phyloP scores from a whole-genome alignment of 1,140 invertebrate genomes.

The Drosophila malerkotliana region DNA sequence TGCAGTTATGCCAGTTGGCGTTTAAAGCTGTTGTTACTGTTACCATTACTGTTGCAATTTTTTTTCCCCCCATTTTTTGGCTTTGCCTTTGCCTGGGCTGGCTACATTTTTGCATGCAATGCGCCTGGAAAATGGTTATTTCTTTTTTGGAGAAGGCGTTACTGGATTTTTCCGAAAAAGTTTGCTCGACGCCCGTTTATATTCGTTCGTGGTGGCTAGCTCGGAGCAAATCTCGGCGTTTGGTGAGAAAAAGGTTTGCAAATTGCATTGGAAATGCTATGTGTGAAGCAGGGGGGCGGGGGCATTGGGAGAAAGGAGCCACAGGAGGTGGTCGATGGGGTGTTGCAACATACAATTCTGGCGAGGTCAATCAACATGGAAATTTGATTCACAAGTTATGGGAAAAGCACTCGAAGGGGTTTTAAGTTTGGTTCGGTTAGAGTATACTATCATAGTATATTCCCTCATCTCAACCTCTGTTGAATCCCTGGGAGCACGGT shows the following conservation, averaged over 20 bases:
- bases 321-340: slow-evolving; percentile 19
- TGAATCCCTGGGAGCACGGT: background rate
- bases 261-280: slow-evolving; percentile 60
- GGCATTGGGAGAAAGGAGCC: slow-evolving; percentile 24
- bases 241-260: slow-evolving; percentile 60
- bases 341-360: slow-evolving; percentile 34
- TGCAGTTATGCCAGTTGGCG: slow-evolving; percentile 72
- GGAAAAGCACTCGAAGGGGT: slow-evolving; percentile 23
- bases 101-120: slow-evolving; percentile 78
- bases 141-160: slow-evolving; percentile 71
- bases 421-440: background rate
- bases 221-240: slow-evolving; percentile 54
- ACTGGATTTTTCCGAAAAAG: slow-evolving; percentile 60
- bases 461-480: background rate
- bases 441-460: background rate
- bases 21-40: slow-evolving; percentile 47
- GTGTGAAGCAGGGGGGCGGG: slow-evolving; percentile 13
- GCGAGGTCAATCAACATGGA: slow-evolving; percentile 51
- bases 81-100: slow-evolving; percentile 16
- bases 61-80: background rate
- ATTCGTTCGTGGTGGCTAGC: slow-evolving; percentile 51
- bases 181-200: slow-evolving; percentile 24
- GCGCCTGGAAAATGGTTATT: slow-evolving; percentile 63
- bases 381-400: slow-evolving; percentile 55
- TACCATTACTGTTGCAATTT: slow-evolving; percentile 22